Percentiles rank a stretch among this genome's conserved stretches.
Evolutionary conservation across 2,888 invertebrate genomes (phyloP).

Genomic region (Melolontha melolontha): DNA sequence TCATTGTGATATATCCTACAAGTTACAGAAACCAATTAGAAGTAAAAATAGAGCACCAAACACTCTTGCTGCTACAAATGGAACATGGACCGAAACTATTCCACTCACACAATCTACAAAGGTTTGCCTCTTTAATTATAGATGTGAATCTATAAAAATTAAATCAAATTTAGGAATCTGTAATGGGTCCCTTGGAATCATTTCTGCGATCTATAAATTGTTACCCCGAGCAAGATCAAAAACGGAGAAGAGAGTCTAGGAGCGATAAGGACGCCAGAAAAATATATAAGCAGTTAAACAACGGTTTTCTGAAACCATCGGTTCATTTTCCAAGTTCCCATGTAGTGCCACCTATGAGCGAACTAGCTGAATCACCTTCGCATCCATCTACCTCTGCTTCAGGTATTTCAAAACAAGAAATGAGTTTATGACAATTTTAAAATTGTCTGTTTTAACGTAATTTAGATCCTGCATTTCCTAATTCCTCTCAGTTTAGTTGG

Average conservation of each 20-base stretch:
- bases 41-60: constrained; percentile 33
- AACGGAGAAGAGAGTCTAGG: constrained; percentile 42
- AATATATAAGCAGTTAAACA: background rate
- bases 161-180: constrained; percentile 45
- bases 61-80: constrained; percentile 31
- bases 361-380: constrained; percentile 42
- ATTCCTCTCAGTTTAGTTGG: constrained; percentile 61
- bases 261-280: constrained; percentile 2
- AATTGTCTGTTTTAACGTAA: constrained; percentile 2
- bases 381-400: constrained; percentile 51
- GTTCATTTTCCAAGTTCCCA: constrained; percentile 45
- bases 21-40: constrained; percentile 42
- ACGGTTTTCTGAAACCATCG: constrained; percentile 36
- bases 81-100: constrained; percentile 50
- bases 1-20: background rate
- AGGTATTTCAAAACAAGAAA: constrained; percentile 41
- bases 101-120: constrained; percentile 50
- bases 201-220: constrained; percentile 62
- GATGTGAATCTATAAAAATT: background rate
- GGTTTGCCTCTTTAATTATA: constrained; percentile 39
- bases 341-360: constrained; percentile 56
- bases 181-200: constrained; percentile 62
- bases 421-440: background rate
- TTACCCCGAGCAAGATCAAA: constrained; percentile 62
- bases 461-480: constrained; percentile 45